A percentile compares a stretch with the other conserved stretches of the same genome.
These are phyloP conservation scores for Micropoecilia bifurca DNA, from an alignment of 2,797 vertebrate species.

Conservation along the genomic window DNA sequence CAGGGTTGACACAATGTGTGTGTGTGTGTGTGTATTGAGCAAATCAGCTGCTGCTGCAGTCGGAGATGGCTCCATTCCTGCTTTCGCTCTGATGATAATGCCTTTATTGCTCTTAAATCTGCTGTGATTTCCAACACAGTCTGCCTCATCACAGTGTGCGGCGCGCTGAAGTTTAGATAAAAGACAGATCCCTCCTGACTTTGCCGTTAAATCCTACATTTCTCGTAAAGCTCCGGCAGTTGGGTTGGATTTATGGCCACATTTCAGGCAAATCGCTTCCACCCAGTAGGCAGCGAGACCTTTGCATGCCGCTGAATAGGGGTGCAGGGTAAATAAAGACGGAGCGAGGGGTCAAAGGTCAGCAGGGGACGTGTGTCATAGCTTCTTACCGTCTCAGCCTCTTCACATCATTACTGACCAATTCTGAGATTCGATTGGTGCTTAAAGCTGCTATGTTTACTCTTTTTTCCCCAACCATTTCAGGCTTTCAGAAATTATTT, in stretches of 20 bases:
- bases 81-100: slow-evolving; percentile 19
- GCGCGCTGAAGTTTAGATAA: slow-evolving; percentile 24
- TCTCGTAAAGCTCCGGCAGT: slow-evolving; percentile 41
- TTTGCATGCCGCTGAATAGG: slow-evolving; percentile 46
- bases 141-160: slow-evolving; percentile 14
- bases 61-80: background rate
- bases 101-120: slow-evolving; percentile 28
- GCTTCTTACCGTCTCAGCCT: slow-evolving; percentile 13
- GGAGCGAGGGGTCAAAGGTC: slow-evolving; percentile 39
- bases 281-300: slow-evolving; percentile 33
- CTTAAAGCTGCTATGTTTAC: background rate
- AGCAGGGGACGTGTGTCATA: slow-evolving; percentile 13
- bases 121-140: slow-evolving; percentile 18
- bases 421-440: background rate
- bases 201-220: slow-evolving; percentile 46
- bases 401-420: background rate
- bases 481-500: background rate
- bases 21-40: slow-evolving; percentile 10
- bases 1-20: background rate
- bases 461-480: background rate
- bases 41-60: slow-evolving; percentile 24
- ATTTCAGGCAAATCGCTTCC: slow-evolving; percentile 59
- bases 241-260: slow-evolving; percentile 48
- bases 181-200: slow-evolving; percentile 31
- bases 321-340: slow-evolving; percentile 39